These are phyloP conservation scores for Ibidorhyncha struthersii DNA, from an alignment of 2,113 vertebrate genomes.

Conservation along the genomic window DNA sequence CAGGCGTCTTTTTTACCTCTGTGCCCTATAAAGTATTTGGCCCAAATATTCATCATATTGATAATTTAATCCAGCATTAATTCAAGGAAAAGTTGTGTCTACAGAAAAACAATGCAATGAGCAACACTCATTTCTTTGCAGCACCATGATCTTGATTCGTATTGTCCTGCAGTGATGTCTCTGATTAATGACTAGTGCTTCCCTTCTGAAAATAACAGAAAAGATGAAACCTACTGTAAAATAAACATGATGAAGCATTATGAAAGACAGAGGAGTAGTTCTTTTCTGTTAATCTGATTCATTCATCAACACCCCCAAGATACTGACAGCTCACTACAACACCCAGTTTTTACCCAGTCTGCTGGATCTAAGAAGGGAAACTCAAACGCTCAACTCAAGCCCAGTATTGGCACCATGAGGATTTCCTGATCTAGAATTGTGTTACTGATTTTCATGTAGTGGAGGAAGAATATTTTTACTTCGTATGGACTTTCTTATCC, in stretches of 20 bases:
- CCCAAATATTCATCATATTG: not conserved
- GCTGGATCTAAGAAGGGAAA: not conserved
- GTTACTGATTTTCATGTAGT: not conserved
- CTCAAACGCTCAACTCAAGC: not conserved
- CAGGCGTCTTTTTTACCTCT: not conserved
- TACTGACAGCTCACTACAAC: not conserved
- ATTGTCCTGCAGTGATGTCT: not conserved
- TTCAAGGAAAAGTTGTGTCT: not conserved
- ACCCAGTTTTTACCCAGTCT: not conserved
- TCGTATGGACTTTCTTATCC: not conserved
- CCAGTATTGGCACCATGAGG: not conserved
- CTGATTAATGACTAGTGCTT: not conserved
- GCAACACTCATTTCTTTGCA: not conserved
- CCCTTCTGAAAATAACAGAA: not conserved
- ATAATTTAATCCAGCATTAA: not conserved
- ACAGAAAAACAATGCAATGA: not conserved
- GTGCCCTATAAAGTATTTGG: not conserved
- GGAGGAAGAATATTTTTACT: not conserved
- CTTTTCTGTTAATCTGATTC: not conserved
- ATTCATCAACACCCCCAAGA: not conserved
- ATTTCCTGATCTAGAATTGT: not conserved
- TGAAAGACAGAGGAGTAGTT: not conserved
- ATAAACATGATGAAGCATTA: not conserved
- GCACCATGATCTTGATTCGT: not conserved
- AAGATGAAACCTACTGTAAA: not conserved